Conservation (phyloP, 2,888 invertebrate species). For the Scaptomyza polygonia region DNA sequence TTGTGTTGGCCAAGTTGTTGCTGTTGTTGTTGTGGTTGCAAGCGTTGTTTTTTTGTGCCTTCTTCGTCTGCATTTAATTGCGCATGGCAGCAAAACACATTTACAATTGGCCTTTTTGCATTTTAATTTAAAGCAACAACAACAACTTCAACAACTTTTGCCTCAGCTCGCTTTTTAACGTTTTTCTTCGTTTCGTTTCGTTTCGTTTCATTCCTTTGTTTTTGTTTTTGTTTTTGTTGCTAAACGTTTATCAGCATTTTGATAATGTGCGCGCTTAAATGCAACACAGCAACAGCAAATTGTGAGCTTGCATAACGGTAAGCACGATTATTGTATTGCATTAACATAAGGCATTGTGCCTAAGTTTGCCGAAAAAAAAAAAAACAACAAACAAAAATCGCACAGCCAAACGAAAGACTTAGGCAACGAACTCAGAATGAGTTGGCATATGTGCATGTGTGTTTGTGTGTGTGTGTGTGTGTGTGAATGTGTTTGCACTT, state of each 20-base stretch:
- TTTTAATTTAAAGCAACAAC: slow-evolving; percentile 78
- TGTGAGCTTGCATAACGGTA: slow-evolving; percentile 72
- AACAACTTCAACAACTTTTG: slow-evolving; percentile 23
- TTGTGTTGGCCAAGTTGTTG: slow-evolving; percentile 17
- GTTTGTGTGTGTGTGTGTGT: background rate
- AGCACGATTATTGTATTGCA: slow-evolving; percentile 36
- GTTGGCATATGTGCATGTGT: no score
- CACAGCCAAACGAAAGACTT: slow-evolving; percentile 66
- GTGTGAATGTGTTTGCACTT: slow-evolving; percentile 27
- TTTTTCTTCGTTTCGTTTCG: background rate
- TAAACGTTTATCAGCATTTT: slow-evolving; percentile 83
- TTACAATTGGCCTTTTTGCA: slow-evolving; percentile 81
- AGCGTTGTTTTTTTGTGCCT: slow-evolving; percentile 15
- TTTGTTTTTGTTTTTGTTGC: slow-evolving; percentile 32
- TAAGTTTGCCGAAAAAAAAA: slow-evolving; percentile 42
- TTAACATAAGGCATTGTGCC: slow-evolving; percentile 60
- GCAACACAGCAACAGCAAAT: slow-evolving; percentile 43
- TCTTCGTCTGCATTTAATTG: slow-evolving; percentile 73
- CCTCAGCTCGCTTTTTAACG: background rate
- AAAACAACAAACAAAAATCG: slow-evolving; percentile 12
- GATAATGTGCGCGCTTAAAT: slow-evolving; percentile 77
- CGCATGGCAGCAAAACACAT: slow-evolving; percentile 66
- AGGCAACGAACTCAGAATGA: slow-evolving; percentile 68
- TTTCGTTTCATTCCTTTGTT: slow-evolving; percentile 1
- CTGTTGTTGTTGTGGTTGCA: slow-evolving; percentile 22